Evolutionary conservation across 1,140 invertebrate species (phyloP).

Genomic region (Tetramorium simillimum): DNA sequence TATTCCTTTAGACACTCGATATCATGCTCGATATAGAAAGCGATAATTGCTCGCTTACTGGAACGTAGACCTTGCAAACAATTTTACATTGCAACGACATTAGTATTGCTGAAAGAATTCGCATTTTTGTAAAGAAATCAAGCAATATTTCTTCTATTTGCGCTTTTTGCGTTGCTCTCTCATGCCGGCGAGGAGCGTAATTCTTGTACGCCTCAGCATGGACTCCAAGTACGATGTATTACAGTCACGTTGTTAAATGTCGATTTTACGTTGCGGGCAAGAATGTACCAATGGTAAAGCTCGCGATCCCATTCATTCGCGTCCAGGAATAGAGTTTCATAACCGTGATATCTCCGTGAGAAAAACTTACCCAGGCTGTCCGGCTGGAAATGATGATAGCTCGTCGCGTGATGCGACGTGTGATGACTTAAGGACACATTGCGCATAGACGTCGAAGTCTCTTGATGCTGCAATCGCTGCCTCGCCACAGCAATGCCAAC

Average conservation of each 20-base stretch:
- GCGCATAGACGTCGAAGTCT: constrained; percentile 85
- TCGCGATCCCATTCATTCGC: background rate
- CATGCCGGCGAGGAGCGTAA: background rate
- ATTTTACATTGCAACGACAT: background rate
- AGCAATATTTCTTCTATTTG: background rate
- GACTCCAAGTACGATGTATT: background rate
- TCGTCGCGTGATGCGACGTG: constrained; percentile 81
- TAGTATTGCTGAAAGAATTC: background rate
- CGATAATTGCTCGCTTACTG: background rate
- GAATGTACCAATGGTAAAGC: background rate
- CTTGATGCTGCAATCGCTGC: constrained; percentile 89
- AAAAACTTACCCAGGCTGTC: constrained; percentile 81
- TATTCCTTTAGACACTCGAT: background rate
- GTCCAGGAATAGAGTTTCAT: background rate
- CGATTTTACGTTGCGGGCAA: background rate
- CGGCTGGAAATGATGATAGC: constrained; percentile 83
- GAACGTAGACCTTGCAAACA: background rate
- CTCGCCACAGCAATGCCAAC: constrained; percentile 94
- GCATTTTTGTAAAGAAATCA: background rate
- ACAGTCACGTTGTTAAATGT: background rate
- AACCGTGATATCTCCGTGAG: background rate
- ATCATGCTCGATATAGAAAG: background rate
- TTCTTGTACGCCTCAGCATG: background rate
- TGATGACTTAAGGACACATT: constrained; percentile 84
- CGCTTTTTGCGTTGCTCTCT: background rate